Evolutionary conservation across 2,888 invertebrate species (phyloP).

Genomic region (Hermaeophaga mercurialis): DNA sequence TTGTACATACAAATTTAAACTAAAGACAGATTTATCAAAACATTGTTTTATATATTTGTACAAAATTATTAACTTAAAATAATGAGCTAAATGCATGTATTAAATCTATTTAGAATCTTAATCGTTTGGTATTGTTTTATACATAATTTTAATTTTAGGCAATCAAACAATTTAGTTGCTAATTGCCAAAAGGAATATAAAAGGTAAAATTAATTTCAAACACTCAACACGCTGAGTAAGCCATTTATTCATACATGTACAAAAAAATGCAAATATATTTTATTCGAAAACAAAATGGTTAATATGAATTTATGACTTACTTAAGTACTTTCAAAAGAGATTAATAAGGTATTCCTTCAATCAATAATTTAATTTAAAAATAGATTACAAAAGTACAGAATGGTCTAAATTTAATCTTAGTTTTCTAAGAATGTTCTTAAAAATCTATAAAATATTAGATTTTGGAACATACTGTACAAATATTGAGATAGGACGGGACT

Average conservation of each 20-base stretch:
- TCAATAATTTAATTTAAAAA: slow-evolving; percentile 1
- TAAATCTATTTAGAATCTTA: slow-evolving; percentile 23
- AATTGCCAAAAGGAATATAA: not conserved
- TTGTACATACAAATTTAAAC: not conserved
- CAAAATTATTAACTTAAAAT: slow-evolving; percentile 22
- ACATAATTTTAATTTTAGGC: slow-evolving; percentile 7
- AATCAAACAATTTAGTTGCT: slow-evolving; percentile 1
- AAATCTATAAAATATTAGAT: not conserved
- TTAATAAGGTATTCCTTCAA: not conserved
- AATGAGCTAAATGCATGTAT: slow-evolving; percentile 21
- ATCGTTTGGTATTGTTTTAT: slow-evolving; percentile 15
- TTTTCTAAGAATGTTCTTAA: too few species aligned
- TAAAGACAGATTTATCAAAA: slow-evolving; percentile 9
- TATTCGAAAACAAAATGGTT: not conserved
- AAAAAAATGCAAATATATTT: not conserved
- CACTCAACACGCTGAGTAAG: slow-evolving; percentile 11
- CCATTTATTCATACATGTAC: not conserved
- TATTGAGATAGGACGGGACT: not conserved
- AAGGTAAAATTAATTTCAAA: not conserved
- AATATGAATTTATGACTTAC: slow-evolving; percentile 7
- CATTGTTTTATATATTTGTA: slow-evolving; percentile 19
- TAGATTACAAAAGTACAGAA: not conserved
- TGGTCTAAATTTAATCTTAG: not conserved
- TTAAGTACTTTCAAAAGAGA: slow-evolving; percentile 5
- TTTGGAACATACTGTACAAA: not conserved